These are phyloP conservation scores for Morus bassanus DNA, from an alignment of 2,797 vertebrate species.

Conservation along the genomic window DNA sequence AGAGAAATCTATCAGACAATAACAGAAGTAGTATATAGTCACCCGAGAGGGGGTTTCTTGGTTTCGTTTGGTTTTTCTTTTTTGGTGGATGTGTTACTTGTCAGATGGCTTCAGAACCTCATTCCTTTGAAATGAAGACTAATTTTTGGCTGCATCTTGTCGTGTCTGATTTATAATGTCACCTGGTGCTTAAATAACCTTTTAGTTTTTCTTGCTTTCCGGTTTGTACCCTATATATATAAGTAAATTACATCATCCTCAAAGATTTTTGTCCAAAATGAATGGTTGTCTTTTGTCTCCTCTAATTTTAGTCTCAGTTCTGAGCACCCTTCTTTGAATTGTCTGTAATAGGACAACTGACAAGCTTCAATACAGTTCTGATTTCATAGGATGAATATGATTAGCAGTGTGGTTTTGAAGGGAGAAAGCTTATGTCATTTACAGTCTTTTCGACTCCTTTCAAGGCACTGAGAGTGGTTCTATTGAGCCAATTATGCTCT, in stretches of 20 bases:
- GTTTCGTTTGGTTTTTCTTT: not conserved
- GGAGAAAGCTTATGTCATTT: not conserved
- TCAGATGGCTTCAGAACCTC: not conserved
- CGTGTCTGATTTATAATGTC: not conserved
- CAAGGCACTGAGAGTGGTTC: not conserved
- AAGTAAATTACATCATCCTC: not conserved
- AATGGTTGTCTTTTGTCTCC: not conserved
- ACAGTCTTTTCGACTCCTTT: not conserved
- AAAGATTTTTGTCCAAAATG: not conserved
- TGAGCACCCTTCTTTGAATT: not conserved
- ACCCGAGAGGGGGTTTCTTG: rapidly evolving
- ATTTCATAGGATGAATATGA: not conserved
- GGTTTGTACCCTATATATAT: not conserved
- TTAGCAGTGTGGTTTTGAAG: not conserved
- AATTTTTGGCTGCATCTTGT: not conserved
- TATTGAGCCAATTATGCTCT: not conserved
- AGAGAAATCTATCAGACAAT: not conserved
- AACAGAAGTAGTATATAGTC: not conserved
- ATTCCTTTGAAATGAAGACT: not conserved
- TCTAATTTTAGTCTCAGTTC: not conserved
- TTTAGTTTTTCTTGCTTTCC: not conserved
- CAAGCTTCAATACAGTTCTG: not conserved
- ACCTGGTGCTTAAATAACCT: not conserved
- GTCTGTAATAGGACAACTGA: not conserved
- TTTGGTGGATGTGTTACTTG: not conserved